Base-by-base conservation (phyloP, 2,797 vertebrate genomes). In the Triplophysa yarkandensis region DNA sequence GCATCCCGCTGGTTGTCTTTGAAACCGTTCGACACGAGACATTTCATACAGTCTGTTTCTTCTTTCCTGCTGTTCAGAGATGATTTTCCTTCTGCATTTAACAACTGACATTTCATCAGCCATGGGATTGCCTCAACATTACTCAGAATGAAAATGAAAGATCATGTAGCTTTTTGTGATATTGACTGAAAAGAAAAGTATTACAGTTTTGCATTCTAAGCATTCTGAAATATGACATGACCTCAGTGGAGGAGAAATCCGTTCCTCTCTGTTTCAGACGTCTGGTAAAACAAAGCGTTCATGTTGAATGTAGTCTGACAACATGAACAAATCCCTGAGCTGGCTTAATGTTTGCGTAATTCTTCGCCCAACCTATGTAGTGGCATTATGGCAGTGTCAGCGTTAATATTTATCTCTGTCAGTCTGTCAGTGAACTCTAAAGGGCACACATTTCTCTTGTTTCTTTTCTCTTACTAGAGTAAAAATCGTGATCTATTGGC, bases 401-500 rank as follows among this genome's bases (percentile, higher is more conserved):
- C 36, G 44, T 77, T 63, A 80, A 78, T 57, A 43, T 82, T 74
- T 41, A 66, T 80, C 58, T 41, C 64, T 75, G 74, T 77, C 77
- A 67, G 63, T 73, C 71, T 65, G 39, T 66, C 62, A 57, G 28
- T 30, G 68, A 30, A 36, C 52, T 60, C 64, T 39, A 50, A 9
- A 44, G 57, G 71, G 63, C 50, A 34, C 39, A 39, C 25, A 54
- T 57, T 28, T 77, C 77, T 71, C 68, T 76, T 30, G 48, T 74
- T 77, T 58, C 34, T 57, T 74, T 77, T 58, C 34, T 82, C 81
- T 84, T 64, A 78, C 68, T 78, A 75, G 65, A 48, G n/a, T 32
- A 23, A 64, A 64, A 39, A n/a, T n/a, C n/a, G 17, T 13, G 11
- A 34, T n/a, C 16, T 41, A 1, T 41, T 17, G 16, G 54, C 27